These are phyloP conservation scores for Nymphalis polychloros DNA, from an alignment of 2,888 invertebrate genomes.

Conservation along the genomic window DNA sequence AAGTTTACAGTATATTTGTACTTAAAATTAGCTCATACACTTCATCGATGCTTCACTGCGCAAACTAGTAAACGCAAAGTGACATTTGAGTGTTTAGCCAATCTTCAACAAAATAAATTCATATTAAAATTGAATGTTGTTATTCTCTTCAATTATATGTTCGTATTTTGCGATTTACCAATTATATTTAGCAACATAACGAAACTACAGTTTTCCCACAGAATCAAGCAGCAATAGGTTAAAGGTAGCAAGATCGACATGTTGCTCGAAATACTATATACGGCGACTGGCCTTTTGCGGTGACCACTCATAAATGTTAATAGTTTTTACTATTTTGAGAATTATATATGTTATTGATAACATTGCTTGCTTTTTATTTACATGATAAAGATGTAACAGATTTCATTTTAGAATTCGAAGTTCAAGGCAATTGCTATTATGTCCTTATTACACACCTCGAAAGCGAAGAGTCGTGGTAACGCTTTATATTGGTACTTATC, in stretches of 20 bases:
- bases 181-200: conserved; percentile 9
- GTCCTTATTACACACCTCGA: not conserved
- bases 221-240: conserved; percentile 27
- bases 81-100: not conserved
- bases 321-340: conserved; percentile 22
- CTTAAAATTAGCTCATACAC: not conserved
- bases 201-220: conserved; percentile 30
- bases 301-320: conserved; percentile 33
- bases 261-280: conserved; percentile 28
- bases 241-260: conserved; percentile 30
- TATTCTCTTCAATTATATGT: not conserved
- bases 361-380: not conserved
- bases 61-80: not conserved
- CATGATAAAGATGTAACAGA: not conserved
- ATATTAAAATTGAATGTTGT: not conserved
- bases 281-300: conserved; percentile 27
- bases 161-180: not conserved
- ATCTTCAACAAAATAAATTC: no score
- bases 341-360: conserved; percentile 15
- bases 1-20: not conserved
- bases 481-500: no score
- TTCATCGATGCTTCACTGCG: not conserved
- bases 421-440: not conserved
- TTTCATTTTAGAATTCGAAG: not conserved
- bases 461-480: no score